These are phyloP conservation scores for Tapirus indicus DNA, from an alignment of 2,797 vertebrate species.

Conservation along the genomic window DNA sequence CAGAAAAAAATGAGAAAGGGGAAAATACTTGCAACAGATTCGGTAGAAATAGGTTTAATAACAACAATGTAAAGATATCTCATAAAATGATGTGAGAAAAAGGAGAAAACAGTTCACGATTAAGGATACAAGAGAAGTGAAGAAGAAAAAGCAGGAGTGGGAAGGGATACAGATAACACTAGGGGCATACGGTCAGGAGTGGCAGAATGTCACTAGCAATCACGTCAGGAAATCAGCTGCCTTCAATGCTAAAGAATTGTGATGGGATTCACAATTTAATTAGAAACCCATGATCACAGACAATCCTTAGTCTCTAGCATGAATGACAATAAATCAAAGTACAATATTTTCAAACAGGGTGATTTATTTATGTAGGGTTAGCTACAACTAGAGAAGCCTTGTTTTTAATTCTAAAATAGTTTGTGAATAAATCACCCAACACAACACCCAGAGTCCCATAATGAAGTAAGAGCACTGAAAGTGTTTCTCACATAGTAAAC, in stretches of 20 bases:
- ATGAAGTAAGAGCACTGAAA: constrained; percentile 34
- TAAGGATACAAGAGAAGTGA: background rate
- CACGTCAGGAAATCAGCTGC: background rate
- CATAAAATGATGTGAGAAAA: background rate
- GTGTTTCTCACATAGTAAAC: constrained; percentile 38
- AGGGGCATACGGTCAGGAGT: background rate
- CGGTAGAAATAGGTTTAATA: background rate
- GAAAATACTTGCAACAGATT: background rate
- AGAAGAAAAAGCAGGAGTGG: background rate
- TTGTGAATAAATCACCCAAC: constrained; percentile 70
- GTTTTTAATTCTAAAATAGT: constrained; percentile 77
- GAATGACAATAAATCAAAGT: constrained; percentile 36
- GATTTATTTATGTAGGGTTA: constrained; percentile 26
- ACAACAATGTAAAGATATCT: background rate
- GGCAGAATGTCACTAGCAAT: background rate
- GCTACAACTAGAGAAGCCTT: constrained; percentile 59
- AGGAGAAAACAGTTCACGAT: background rate
- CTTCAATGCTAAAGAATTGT: background rate
- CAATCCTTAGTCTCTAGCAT: background rate
- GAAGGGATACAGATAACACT: background rate
- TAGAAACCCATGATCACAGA: background rate
- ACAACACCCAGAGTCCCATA: constrained; percentile 51
- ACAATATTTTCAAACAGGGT: constrained; percentile 36
- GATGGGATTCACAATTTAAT: background rate
- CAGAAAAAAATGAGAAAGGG: constrained; percentile 5